Evolutionary conservation across 2,113 vertebrate species (phyloP), one percentile per base, ranked within the genome.

Genomic region (Machaerirhynchus nigripectus): DNA sequence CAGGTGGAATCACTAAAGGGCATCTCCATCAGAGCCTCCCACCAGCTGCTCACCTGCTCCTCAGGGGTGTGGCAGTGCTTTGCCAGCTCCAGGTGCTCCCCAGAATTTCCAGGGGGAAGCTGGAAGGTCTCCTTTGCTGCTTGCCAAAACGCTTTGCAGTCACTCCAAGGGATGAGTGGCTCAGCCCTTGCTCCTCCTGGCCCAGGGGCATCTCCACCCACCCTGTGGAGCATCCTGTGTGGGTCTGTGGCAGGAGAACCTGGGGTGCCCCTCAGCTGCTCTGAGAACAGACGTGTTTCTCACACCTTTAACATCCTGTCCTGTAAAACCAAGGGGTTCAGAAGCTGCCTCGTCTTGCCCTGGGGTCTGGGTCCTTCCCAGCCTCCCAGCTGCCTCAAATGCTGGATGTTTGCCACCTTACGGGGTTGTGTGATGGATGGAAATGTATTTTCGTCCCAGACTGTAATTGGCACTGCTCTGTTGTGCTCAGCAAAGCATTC

Each of bases 211-310:
- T 18, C 39, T 20, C 35, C 8, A 26, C 10, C 11, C 3, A 10
- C 7, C 2, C 27, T 2, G 5, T 3, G 30, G 14, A 47, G 40
- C 9, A 61, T 1, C 4, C 26, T 3, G 1, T 2, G 4, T 0
- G 35, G 28, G 46, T 56, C 44, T 53, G 79, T 1, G 3, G 17
- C 15, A 14, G 31, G 23, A 63, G 40, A 39, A 21, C 35, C 2
- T 4, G 10, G 44, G 44, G 1, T 2, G 35, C 26, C 23, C n/a
- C n/a, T 37, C 14, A 35, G 47, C 33, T 47, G 15, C 31, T 60
- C 40, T 37, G 47, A 28, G 39, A 28, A 50, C 47, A 27, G 47
- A 47, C 0, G 3, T 15, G 13, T 57, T 80, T 57, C 26, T 27
- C 28, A 7, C 1, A 27, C 21, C 49, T 81, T 68, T 18, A 19